phyloP scores from a whole-genome alignment of 2,113 vertebrate species.

The Myrmecobius fasciatus region DNA sequence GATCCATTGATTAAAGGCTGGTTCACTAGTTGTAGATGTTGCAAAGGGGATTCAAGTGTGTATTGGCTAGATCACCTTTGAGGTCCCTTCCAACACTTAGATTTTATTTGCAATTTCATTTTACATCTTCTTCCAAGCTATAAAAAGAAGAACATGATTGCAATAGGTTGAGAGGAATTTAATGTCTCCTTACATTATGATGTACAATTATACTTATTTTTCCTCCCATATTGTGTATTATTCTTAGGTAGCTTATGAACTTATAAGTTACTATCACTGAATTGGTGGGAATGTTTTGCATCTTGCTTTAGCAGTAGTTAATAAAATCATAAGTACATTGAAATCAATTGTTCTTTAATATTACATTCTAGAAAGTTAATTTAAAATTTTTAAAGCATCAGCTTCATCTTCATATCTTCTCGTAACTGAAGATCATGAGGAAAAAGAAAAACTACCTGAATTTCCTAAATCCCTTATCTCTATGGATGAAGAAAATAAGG shows the following conservation, averaged over 20 bases:
- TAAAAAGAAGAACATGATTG: slow-evolving; percentile 3
- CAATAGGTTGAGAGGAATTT: slow-evolving; percentile 7
- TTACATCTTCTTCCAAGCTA: not conserved
- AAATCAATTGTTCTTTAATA: slow-evolving; percentile 35
- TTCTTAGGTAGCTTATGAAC: slow-evolving; percentile 17
- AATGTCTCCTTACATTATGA: not conserved
- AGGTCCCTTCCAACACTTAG: not conserved
- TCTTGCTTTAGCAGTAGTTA: slow-evolving; percentile 21
- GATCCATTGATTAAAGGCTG: not conserved
- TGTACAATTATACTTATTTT: slow-evolving; percentile 29
- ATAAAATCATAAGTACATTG: slow-evolving; percentile 35
- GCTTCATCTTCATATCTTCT: not conserved
- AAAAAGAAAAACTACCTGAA: not conserved
- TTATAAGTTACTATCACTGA: not conserved
- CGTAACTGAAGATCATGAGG: slow-evolving; percentile 14
- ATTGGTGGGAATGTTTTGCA: not conserved
- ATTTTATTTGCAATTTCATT: not conserved
- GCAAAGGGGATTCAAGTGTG: not conserved
- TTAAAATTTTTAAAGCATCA: not conserved
- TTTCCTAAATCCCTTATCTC: not conserved
- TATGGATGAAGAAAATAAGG: not conserved
- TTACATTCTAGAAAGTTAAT: not conserved
- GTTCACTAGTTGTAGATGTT: not conserved
- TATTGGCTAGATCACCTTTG: not conserved
- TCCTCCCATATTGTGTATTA: slow-evolving; percentile 31